phyloP scores from a whole-genome alignment of 2,113 vertebrate genomes.

The Gallinago undulata region DNA sequence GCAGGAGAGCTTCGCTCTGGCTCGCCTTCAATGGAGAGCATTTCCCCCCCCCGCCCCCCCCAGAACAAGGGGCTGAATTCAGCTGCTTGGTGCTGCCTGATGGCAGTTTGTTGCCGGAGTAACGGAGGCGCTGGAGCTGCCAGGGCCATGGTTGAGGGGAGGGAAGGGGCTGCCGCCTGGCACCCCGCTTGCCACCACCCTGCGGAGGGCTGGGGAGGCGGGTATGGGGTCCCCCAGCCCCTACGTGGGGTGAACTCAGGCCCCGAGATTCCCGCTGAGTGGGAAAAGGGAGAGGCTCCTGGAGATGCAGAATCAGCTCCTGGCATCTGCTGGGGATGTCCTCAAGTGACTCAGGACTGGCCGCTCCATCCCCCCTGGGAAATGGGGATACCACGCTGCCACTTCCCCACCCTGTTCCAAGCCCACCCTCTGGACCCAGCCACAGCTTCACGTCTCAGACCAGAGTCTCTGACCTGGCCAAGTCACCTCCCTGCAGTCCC shows the following conservation, averaged over 20 bases:
- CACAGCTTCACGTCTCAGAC: not conserved
- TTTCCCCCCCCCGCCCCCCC: not conserved
- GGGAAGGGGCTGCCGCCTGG: not conserved
- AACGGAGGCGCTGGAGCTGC: constrained; percentile 56
- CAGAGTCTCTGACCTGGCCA: not conserved
- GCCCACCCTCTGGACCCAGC: not conserved
- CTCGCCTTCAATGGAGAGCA: constrained; percentile 72
- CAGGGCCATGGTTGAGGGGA: constrained; percentile 23
- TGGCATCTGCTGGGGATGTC: not conserved
- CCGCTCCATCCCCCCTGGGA: not conserved
- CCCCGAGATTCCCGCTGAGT: accelerated
- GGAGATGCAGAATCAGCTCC: not conserved
- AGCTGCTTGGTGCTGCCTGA: constrained; percentile 67
- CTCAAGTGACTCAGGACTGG: accelerated
- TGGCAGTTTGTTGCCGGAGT: constrained; percentile 71
- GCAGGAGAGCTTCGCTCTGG: constrained; percentile 38
- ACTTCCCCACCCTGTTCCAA: not conserved
- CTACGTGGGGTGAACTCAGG: accelerated
- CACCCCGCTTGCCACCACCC: not conserved
- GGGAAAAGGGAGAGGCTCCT: not conserved
- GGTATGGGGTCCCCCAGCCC: not conserved
- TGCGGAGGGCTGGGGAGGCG: accelerated
- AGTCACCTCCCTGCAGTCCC: not conserved
- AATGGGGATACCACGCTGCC: accelerated
- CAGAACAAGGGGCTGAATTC: constrained; percentile 78